These are phyloP conservation scores for Xylocopa sonorina DNA, from an alignment of 1,140 invertebrate genomes.

Conservation along the genomic window DNA sequence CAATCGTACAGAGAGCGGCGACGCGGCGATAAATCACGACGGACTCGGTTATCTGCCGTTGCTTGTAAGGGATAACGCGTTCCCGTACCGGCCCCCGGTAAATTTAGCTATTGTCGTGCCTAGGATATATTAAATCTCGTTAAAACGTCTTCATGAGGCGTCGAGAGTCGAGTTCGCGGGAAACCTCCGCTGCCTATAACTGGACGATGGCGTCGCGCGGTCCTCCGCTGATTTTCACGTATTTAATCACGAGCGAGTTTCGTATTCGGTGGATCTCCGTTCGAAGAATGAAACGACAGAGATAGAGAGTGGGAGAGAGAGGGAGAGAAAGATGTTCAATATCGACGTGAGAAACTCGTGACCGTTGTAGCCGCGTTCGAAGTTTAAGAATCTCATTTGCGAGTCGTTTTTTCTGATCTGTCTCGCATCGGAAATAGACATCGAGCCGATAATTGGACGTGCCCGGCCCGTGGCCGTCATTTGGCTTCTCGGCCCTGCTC, in stretches of 20 bases:
- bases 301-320: too few relatives aligned
- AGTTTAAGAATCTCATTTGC: conserved; percentile 1
- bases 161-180: background rate
- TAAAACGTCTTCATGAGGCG: conserved; percentile 64
- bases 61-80: conserved; percentile 52
- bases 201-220: background rate
- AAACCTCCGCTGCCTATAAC: background rate
- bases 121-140: conserved; percentile 70
- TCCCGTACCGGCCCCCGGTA: conserved; percentile 55
- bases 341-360: background rate
- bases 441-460: conserved; percentile 4
- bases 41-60: conserved; percentile 54
- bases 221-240: background rate
- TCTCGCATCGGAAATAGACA: background rate
- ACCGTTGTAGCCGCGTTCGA: background rate
- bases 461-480: background rate
- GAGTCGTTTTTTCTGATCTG: conserved; percentile 3
- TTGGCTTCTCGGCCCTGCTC: background rate
- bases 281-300: too few relatives aligned
- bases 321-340: background rate
- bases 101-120: conserved; percentile 71
- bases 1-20: conserved; percentile 46
- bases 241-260: background rate
- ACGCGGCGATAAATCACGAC: conserved; percentile 60
- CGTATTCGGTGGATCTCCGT: too few relatives aligned